phyloP scores from a whole-genome alignment of 2,113 vertebrate species.

The Myotis lucifugus region DNA sequence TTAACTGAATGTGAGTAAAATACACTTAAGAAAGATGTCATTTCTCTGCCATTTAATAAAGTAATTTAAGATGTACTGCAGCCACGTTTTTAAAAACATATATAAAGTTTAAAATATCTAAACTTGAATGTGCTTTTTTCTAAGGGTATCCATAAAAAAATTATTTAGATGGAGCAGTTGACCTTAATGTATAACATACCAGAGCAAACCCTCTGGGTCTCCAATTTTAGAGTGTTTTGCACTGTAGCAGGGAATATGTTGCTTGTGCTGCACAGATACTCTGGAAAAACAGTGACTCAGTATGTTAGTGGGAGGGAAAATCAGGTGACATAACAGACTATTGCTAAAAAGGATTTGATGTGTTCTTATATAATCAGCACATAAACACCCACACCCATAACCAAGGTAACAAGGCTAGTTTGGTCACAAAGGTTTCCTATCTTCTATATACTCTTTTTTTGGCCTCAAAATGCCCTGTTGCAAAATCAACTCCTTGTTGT shows the following conservation, averaged over 20 bases:
- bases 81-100: background rate
- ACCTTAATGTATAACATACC: background rate
- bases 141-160: background rate
- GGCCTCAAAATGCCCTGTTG: background rate
- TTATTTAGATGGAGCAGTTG: background rate
- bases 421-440: conserved; percentile 5
- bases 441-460: background rate
- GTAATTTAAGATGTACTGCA: background rate
- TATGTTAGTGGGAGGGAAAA: conserved; percentile 41
- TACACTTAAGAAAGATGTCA: background rate
- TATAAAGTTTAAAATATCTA: background rate
- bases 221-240: background rate
- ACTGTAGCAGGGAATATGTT: background rate
- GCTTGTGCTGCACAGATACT: background rate
- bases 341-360: conserved; percentile 48
- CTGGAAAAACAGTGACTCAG: conserved; percentile 32
- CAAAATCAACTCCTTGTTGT: background rate
- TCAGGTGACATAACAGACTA: conserved; percentile 30
- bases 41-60: conserved; percentile 28
- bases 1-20: conserved; percentile 12
- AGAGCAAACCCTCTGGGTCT: background rate
- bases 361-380: conserved; percentile 34
- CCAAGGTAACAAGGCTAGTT: conserved; percentile 45
- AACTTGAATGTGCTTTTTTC: background rate
- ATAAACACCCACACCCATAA: conserved; percentile 55